These are phyloP conservation scores for Chelonoidis abingdonii DNA, from an alignment of 2,113 vertebrate genomes.

Conservation along the genomic window DNA sequence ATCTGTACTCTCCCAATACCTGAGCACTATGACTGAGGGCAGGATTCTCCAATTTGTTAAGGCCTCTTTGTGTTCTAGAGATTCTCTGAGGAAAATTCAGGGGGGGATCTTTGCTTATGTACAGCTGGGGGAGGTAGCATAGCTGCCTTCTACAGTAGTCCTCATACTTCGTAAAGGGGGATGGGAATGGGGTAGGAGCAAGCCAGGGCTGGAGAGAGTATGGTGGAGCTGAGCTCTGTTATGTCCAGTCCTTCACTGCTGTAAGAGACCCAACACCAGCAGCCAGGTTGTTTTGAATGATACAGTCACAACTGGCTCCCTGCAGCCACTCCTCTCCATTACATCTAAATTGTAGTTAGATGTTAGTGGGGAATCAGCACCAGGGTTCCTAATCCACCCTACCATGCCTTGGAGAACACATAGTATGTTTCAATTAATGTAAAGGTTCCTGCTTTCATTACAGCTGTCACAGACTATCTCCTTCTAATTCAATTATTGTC, in stretches of 20 bases:
- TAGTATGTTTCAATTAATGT: not conserved
- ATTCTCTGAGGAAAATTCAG: not conserved
- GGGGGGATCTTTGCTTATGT: not conserved
- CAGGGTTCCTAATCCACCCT: not conserved
- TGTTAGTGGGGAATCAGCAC: accelerated
- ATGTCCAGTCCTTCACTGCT: not conserved
- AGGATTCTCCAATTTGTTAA: not conserved
- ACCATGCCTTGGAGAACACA: accelerated
- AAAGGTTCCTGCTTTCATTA: not conserved
- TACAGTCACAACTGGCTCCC: not conserved
- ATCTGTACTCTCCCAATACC: not conserved
- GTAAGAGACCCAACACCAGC: not conserved
- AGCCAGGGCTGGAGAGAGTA: accelerated
- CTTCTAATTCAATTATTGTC: not conserved
- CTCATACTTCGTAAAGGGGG: accelerated
- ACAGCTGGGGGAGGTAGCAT: not conserved
- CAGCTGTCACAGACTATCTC: accelerated
- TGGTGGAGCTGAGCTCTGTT: not conserved
- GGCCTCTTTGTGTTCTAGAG: not conserved
- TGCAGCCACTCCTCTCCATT: not conserved
- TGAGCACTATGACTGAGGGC: not conserved
- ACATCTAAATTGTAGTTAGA: not conserved
- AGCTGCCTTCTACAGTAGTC: not conserved
- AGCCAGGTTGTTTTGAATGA: not conserved
- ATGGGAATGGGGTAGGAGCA: accelerated